Evolutionary conservation across 2,888 invertebrate species (phyloP).

Genomic region (Metellina segmentata): DNA sequence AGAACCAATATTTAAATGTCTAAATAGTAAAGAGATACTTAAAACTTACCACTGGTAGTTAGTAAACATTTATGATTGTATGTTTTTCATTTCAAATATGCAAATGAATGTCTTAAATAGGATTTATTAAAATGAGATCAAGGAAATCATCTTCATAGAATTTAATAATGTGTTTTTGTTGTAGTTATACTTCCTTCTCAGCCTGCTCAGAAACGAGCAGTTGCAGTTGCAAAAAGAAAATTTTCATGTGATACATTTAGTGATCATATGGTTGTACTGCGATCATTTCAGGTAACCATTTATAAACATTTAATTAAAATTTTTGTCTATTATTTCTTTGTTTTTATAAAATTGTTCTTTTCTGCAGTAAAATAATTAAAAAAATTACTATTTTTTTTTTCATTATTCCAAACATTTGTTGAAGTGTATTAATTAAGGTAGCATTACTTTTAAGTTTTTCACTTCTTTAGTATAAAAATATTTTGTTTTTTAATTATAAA

Average conservation of each 20-base stretch:
- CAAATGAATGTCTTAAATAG: background rate
- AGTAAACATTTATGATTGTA: background rate
- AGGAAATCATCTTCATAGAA: background rate
- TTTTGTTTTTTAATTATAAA: too few species aligned
- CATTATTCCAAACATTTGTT: too few species aligned
- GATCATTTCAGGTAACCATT: slow-evolving; percentile 88
- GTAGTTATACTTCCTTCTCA: slow-evolving; percentile 85
- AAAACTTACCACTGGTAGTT: background rate
- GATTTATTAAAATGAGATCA: too few species aligned
- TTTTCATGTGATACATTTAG: slow-evolving; percentile 90
- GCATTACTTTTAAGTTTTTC: too few species aligned
- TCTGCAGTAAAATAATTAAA: too few species aligned
- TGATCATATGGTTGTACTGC: slow-evolving; percentile 93
- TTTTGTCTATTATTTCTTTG: background rate
- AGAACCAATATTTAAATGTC: background rate
- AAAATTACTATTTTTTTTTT: too few species aligned
- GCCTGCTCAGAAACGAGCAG: slow-evolving; percentile 85
- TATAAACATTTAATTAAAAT: background rate
- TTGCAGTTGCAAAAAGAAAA: slow-evolving; percentile 85
- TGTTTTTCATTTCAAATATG: background rate
- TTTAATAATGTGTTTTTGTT: slow-evolving; percentile 78
- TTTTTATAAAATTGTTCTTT: too few species aligned
- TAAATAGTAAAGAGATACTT: background rate
- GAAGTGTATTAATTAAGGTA: too few species aligned
- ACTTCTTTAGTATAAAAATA: too few species aligned